These are phyloP conservation scores for Drosophila yooni DNA, from an alignment of 2,888 invertebrate species.

Conservation along the genomic window DNA sequence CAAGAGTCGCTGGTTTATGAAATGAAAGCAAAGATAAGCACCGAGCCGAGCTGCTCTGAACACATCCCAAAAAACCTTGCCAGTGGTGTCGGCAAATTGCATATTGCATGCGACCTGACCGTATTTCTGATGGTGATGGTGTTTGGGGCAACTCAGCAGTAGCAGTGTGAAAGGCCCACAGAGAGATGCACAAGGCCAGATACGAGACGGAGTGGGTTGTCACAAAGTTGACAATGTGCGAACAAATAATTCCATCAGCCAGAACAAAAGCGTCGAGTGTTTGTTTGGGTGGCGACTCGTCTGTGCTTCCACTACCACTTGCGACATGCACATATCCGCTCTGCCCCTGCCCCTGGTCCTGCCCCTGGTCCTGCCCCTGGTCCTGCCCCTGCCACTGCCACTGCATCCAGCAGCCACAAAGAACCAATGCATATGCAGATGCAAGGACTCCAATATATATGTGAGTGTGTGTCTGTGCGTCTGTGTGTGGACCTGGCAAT, in stretches of 20 bases:
- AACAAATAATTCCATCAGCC: slow-evolving; percentile 84
- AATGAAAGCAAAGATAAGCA: slow-evolving; percentile 79
- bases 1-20: slow-evolving; percentile 70
- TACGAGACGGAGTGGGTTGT: slow-evolving; percentile 49
- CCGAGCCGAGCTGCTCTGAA: slow-evolving; percentile 50
- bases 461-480: background rate
- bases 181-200: slow-evolving; percentile 61
- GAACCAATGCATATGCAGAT: slow-evolving; percentile 50
- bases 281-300: slow-evolving; percentile 73
- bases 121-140: background rate
- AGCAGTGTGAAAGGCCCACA: slow-evolving; percentile 43
- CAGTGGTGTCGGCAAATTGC: slow-evolving; percentile 72
- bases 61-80: slow-evolving; percentile 50
- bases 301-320: slow-evolving; percentile 25
- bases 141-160: slow-evolving; percentile 9
- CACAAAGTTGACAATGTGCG: slow-evolving; percentile 81
- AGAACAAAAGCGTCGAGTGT: slow-evolving; percentile 81
- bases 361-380: background rate
- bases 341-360: background rate
- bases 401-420: slow-evolving; percentile 19
- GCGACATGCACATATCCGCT: slow-evolving; percentile 10
- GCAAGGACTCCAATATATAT: slow-evolving; percentile 35
- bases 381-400: background rate
- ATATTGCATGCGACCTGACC: slow-evolving; percentile 62
- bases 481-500: slow-evolving; percentile 20